These are phyloP conservation scores for Ophraella communa DNA, from an alignment of 2,888 invertebrate species.

Conservation along the genomic window DNA sequence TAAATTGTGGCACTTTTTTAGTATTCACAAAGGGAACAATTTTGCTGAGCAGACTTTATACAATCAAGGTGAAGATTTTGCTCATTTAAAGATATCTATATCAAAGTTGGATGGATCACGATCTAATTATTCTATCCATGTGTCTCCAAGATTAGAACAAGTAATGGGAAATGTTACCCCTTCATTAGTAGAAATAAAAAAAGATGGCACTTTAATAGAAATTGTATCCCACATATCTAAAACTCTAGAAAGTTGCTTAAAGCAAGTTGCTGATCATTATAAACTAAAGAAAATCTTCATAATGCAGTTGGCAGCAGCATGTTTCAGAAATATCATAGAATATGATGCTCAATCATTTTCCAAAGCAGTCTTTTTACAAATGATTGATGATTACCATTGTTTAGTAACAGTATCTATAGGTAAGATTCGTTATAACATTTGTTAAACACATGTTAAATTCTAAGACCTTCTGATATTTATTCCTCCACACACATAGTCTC, in stretches of 20 bases:
- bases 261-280: conserved; percentile 50
- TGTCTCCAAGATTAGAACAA: conserved; percentile 63
- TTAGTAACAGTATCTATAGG: conserved; percentile 66
- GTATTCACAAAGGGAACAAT: conserved; percentile 23
- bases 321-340: conserved; percentile 60
- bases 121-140: conserved; percentile 58
- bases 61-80: conserved; percentile 49
- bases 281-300: conserved; percentile 61
- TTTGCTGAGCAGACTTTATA: conserved; percentile 8
- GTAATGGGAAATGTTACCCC: conserved; percentile 59
- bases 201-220: conserved; percentile 60
- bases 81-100: conserved; percentile 48
- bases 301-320: conserved; percentile 56
- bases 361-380: conserved; percentile 66
- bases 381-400: conserved; percentile 67
- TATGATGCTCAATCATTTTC: conserved; percentile 61
- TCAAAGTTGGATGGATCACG: conserved; percentile 54
- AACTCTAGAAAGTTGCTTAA: conserved; percentile 63
- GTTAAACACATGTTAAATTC: no score
- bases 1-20: not conserved
- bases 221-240: conserved; percentile 66
- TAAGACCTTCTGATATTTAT: no score
- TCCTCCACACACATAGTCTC: no score
- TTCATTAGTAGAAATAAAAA: conserved; percentile 60
- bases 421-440: no score